Conservation (phyloP, 2,113 vertebrate genomes). For the Pavo muticus region DNA sequence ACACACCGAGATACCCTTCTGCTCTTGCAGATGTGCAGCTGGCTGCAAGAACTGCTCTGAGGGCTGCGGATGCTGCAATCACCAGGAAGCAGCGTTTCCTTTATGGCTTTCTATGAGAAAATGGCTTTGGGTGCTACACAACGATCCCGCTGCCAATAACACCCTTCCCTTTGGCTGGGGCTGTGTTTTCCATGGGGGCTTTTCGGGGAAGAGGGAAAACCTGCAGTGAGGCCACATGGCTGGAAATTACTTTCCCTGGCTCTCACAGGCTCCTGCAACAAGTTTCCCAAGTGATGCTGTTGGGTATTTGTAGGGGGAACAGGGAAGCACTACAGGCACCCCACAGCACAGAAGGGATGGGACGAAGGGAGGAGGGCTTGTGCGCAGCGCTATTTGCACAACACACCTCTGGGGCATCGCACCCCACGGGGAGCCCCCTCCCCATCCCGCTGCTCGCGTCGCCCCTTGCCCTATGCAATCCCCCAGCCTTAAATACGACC, state of each 20-base stretch:
- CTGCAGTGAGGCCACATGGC: fast-evolving
- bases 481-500: neutral
- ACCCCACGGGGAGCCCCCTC: neutral
- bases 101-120: fast-evolving
- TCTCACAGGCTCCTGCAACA: fast-evolving
- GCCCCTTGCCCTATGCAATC: neutral
- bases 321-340: fast-evolving
- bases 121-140: fast-evolving
- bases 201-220: neutral
- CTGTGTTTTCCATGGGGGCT: fast-evolving
- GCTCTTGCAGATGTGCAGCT: neutral
- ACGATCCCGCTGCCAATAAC: fast-evolving
- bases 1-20: fast-evolving
- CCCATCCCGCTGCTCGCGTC: neutral
- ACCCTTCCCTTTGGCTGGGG: neutral
- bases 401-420: neutral
- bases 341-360: neutral
- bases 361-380: neutral
- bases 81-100: fast-evolving
- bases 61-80: neutral
- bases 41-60: neutral
- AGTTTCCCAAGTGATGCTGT: fast-evolving
- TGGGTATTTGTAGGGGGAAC: fast-evolving
- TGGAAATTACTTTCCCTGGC: fast-evolving
- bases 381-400: neutral